Base-by-base conservation (phyloP, 2,888 invertebrate species). In the Lomographa bimaculata region DNA sequence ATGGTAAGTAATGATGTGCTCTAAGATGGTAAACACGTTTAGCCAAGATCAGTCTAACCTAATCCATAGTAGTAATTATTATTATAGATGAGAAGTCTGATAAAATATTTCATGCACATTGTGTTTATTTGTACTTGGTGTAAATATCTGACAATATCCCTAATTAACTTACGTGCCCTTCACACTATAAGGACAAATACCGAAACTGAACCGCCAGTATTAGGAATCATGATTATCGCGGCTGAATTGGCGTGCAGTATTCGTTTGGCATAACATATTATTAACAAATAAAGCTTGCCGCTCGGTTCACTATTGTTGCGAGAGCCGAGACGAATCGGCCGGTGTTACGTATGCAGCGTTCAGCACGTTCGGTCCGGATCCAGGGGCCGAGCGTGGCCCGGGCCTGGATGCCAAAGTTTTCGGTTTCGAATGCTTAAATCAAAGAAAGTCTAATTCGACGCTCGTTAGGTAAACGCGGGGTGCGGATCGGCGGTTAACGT, bases 271-370 rank as follows among this genome's bases (percentile, higher is more conserved):
- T 79, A 71, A 74, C 79, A 71, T 70, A 78, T 81, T 79, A 77
- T 71, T 76, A 74, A 81, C 81, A 82, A 83, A 85, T 81, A 83
- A 79, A 81, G 70, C 67, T 64, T 58, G 75, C 78, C 79, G 78
- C 71, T 43, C 21, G 8, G 36, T 36, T 44, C 40, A 50, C 77
- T 61, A 82, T 83, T 83, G 82, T 83, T 79, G 57, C 50, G 57
- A 24, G 44, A 46, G 40, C 51, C 74, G 80, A 70, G 62, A 58
- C 79, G 57, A 80, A 85, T 84, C 64, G 60, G 48, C 59, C 61
- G 57, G 69, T 66, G 66, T 67, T 67, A 69, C 65, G 71, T 76
- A 73, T 71, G 67, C 64, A 74, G 73, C 66, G 64, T 50, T 59
- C 60, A 59, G 57, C 50, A 55, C 60, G 59, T 59, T 50, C 53